Evolutionary conservation across 2,113 vertebrate genomes (phyloP), one percentile per base, ranked within the genome.

Genomic region (Tretioscincus oriximinensis): DNA sequence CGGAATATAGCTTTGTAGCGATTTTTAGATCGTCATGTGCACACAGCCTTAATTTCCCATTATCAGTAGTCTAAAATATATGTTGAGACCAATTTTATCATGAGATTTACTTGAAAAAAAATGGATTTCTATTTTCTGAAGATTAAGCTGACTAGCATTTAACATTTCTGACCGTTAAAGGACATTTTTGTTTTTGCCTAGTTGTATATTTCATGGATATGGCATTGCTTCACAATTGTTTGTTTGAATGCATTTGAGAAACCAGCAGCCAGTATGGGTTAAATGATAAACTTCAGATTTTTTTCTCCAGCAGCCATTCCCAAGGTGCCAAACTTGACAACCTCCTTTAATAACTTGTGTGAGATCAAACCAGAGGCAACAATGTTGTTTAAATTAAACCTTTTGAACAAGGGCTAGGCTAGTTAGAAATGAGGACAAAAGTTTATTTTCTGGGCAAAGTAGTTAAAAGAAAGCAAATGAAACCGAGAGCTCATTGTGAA

Each of bases 321-420:
- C 47, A 77, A 31, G 21, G 51, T 68, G 24, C 24, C 60, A n/a
- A 51, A 14, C 24, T 24, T 70, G 16, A 41, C 31, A 61, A 28
- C 24, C 41, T 35, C 29, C 20, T 14, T 61, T 31, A 20, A 65
- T 29, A 47, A 26, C 54, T 35, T 7, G 14, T 61, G 41, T 41
- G 22, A 63, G 58, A 35, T 60, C n/a, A 20, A 78, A 85, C 49
- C 24, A 58, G 1, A 69, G 76, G 0, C 45, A 82, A 47, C 71
- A 22, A 66, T 66, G 22, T 86, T 8, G 6, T 72, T 81, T 82
- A 78, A 82, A 76, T 1, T 10, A 21, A 64, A 24, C 61, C 26
- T 73, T 76, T 22, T 11, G 21, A 16, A 47, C 26, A 24, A 64
- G 14, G 35, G 69, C 28, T 76, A 18, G 81, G 20, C 31, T 80